Base-by-base conservation (phyloP, 2,888 invertebrate species). In the Shargacucullia verbasci region DNA sequence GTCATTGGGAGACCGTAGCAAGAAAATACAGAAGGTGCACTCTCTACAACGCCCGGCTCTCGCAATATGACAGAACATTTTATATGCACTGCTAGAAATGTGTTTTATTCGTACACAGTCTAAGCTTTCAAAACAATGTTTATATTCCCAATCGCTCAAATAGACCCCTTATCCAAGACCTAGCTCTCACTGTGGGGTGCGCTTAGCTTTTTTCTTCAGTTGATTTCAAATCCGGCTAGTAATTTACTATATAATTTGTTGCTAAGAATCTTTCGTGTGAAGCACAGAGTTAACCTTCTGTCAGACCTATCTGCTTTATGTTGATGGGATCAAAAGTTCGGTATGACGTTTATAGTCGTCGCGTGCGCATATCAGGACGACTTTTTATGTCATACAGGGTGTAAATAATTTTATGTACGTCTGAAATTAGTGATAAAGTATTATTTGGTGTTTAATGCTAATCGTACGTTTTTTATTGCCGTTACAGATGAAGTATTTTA, bases 401-500 rank as follows among this genome's bases (percentile, higher is more conserved):
- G 83, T 86, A 79, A 70, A 82, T 74, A 67, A 69, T 79, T 90
- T 91, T 85, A 90, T 80, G 84, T 81, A 57, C 77, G 73, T 49
- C 67, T 78, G 71, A 76, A 79, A 80, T 78, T 73, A 65, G 80
- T 83, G 87, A 87, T 88, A 89, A 88, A 88, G 84, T 79, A 84
- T 90, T 84, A 87, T 84, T 80, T 78, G 75, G 79, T 83, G 81
- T 89, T 91, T 88, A 90, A 85, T 86, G 85, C 81, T 89, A 87
- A 92, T 90, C 91, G 87, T 78, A 62, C 75, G 73, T 73, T 82
- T 88, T 90, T 88, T 87, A 78, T 81, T 77, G 40, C 59, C 65
- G 64, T 78, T 64, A 73, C 77, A 74, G 73, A 40, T 47, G 37
- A 64, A 70, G 34, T 44, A 47, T 59, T 53, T 59, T 49, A 4